Evolutionary conservation across 2,113 vertebrate species (phyloP), one percentile per base, ranked within the genome.

Genomic region (Hoplias malabaricus): DNA sequence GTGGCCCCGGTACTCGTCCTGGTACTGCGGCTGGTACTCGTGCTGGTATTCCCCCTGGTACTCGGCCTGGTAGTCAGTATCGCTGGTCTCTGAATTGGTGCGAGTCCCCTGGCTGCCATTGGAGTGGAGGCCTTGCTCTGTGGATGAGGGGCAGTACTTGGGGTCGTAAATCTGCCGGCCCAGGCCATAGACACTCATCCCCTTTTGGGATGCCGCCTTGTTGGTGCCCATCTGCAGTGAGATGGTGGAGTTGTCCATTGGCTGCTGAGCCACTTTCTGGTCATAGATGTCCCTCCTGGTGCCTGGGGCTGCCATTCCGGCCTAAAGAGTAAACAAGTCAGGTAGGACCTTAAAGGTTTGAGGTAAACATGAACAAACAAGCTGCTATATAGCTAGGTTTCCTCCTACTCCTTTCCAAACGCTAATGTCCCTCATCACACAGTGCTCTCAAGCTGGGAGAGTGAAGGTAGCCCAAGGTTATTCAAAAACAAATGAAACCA

Each of bases 151-250:
- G 71, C 94, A 96, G 88, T 96, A 96, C 79, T 96, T 96, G 84
- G 94, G 93, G 73, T 96, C 94, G 1, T 95, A 96, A 16, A 96
- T 93, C 87, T 96, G 95, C 67, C 94, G 92, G 88, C 95, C 95
- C n/a, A 96, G 94, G 83, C 95, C 94, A 0, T 95, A 96, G 50
- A 94, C 94, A 1, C 94, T 95, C 94, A 96, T 95, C 54, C 94
- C 95, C 77, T 94, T 96, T 89, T 96, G 95, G 21, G 94, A 95
- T 19, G 95, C 94, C 5, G 94, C 94, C 89, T 96, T 95, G 88
- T 96, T 96, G 89, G 94, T 96, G 68, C 95, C 95, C 95, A 96
- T 96, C 90, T 96, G 94, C 85, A 96, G 89, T 0, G 94, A 96
- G 87, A 96, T 96, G 0, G 95, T 95, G 0, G 94, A 93, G 88